phyloP scores from a whole-genome alignment of 2,888 invertebrate genomes.

The Lithophane leautieri region DNA sequence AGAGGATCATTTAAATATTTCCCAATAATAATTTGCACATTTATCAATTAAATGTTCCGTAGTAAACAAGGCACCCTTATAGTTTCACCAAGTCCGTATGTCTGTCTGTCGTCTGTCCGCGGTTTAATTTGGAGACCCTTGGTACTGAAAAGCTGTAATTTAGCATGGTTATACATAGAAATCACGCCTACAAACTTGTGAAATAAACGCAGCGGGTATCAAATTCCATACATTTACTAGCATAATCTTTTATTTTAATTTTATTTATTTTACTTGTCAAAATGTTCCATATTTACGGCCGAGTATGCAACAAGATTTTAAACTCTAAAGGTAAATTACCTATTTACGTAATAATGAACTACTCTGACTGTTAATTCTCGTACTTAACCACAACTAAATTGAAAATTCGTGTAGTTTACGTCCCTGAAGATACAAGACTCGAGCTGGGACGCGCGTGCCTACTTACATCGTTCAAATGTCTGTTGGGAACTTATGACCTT shows the following conservation, averaged over 20 bases:
- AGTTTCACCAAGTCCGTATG: neutral
- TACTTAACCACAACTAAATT: constrained; percentile 35
- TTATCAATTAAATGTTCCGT: neutral
- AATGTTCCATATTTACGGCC: neutral
- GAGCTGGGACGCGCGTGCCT: neutral
- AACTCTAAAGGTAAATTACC: neutral
- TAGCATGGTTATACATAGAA: too few species aligned
- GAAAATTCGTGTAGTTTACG: constrained; percentile 43
- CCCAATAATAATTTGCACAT: neutral
- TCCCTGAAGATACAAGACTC: constrained; percentile 30
- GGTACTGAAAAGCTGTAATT: neutral
- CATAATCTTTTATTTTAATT: neutral
- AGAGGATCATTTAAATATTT: neutral
- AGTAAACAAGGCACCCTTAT: neutral
- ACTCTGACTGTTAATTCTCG: constrained; percentile 13
- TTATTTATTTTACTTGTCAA: neutral
- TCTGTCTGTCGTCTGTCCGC: neutral
- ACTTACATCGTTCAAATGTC: constrained; percentile 16
- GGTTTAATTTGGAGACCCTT: neutral
- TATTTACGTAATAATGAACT: constrained; percentile 16
- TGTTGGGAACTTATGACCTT: constrained; percentile 22
- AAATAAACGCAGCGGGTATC: neutral
- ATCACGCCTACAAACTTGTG: neutral
- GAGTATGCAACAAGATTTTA: neutral
- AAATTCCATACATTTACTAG: neutral